These are phyloP conservation scores for Paralvinella palmiformis DNA, from an alignment of 1,140 invertebrate genomes.

Conservation along the genomic window DNA sequence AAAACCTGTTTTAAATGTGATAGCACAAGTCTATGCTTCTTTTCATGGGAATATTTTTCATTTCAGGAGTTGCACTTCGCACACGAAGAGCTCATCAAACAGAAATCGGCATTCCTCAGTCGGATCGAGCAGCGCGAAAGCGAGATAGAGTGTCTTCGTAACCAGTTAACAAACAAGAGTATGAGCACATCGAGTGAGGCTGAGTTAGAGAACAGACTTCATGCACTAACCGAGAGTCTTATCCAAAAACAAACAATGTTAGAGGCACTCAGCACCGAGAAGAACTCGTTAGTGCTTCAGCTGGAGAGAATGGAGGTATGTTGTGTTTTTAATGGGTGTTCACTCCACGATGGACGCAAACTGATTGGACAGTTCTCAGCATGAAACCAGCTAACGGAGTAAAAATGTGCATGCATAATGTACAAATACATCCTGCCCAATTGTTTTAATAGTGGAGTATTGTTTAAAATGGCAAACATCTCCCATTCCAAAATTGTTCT, in stretches of 20 bases:
- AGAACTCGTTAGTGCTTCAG: slow-evolving; percentile 71
- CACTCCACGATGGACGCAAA: too few species aligned
- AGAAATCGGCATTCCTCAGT: slow-evolving; percentile 52
- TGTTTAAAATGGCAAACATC: too few species aligned
- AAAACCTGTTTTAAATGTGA: too few species aligned
- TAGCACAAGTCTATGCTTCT: too few species aligned
- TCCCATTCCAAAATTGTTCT: too few species aligned
- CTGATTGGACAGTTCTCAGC: too few species aligned
- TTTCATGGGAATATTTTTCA: too few species aligned
- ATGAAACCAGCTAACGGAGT: too few species aligned
- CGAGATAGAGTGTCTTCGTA: slow-evolving; percentile 59
- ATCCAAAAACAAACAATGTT: slow-evolving; percentile 73
- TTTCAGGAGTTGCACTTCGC: slow-evolving; percentile 57
- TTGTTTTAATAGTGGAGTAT: too few species aligned
- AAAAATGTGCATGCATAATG: too few species aligned
- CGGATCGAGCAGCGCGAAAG: slow-evolving; percentile 58
- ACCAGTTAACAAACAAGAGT: slow-evolving; percentile 55
- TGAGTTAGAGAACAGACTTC: slow-evolving; percentile 64
- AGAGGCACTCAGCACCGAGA: slow-evolving; percentile 69
- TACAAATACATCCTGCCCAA: too few species aligned
- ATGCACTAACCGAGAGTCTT: slow-evolving; percentile 68
- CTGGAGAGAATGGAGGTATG: slow-evolving; percentile 68
- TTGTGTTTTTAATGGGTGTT: too few species aligned
- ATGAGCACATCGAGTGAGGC: slow-evolving; percentile 53
- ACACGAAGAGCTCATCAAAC: slow-evolving; percentile 57